Percentiles rank a stretch among this genome's conserved stretches.
Conservation (phyloP, 2,113 vertebrate genomes). For the Australoheros scitulus region DNA sequence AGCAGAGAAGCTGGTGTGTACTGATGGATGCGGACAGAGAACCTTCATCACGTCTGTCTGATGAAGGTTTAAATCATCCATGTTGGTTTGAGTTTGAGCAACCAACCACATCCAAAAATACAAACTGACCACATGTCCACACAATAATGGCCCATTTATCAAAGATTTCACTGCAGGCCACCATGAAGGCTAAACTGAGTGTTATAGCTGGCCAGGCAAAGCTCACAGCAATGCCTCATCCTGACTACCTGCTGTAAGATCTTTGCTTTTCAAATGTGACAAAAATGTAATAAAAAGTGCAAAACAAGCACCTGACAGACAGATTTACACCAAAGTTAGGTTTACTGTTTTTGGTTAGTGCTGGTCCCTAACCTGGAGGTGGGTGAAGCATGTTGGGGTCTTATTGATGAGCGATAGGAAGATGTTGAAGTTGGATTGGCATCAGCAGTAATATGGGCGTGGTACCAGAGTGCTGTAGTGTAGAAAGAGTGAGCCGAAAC, state of each 20-base stretch:
- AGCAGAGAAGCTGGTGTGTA: neutral
- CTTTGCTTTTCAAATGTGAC: no score
- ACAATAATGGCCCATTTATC: neutral
- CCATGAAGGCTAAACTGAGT: neutral
- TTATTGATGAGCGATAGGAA: no score
- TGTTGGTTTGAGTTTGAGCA: neutral
- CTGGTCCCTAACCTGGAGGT: no score
- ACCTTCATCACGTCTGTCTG: neutral
- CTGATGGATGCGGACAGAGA: neutral
- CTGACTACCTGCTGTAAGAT: neutral
- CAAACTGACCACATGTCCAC: neutral
- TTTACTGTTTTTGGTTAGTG: no score
- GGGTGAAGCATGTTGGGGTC: no score
- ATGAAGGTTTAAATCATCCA: neutral
- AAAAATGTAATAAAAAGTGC: neutral
- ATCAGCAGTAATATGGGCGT: no score
- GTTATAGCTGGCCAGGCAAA: neutral
- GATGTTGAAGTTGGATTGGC: no score
- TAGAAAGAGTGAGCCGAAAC: no score
- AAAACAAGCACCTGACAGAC: neutral
- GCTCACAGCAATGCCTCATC: neutral
- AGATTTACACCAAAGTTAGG: no score
- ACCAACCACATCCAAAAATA: neutral
- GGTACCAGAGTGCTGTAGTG: no score
- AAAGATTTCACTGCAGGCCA: neutral